Base-by-base conservation (phyloP, 2,888 invertebrate genomes). In the Harpagoxenus sublaevis region DNA sequence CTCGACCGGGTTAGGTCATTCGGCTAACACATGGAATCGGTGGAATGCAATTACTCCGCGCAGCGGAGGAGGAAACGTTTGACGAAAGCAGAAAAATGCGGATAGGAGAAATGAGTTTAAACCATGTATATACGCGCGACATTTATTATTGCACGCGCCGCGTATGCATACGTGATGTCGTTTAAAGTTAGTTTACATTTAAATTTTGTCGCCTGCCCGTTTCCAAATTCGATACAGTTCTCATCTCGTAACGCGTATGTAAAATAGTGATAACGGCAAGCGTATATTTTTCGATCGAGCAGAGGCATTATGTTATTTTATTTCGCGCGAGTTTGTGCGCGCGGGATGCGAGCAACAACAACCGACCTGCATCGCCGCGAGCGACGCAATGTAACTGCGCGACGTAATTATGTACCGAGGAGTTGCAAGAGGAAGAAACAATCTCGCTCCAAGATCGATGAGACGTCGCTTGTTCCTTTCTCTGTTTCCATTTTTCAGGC, bases 401-500 rank as follows among this genome's bases (percentile, higher is more conserved):
- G 79, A 51, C 60, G 39, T 81, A 81, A 81, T 81, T 73, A 81
- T 73, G 39, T 81, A 60, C 74, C 28, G 60, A 51, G 35, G 70
- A 77, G 86, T 75, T 70, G 84, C 74, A 63, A 39, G 71, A 60
- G 74, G 57, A 79, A 77, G 90, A 86, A 86, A 87, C 74, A 48
- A 79, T 81, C 75, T 77, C 57, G 88, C 53, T 68, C 66, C 51
- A 71, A 89, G 89, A 90, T 90, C 86, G 89, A 86, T 86, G 86
- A 70, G 86, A 70, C 84, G 89, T 78, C 87, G 79, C 86, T 89
- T 81, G 89, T 87, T 83, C 83, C 89, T 79, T 53, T 84, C 81
- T 84, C 82, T 73, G 74, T 71, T 84, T 78, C 85, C 78, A 87
- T 89, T 90, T 89, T 87, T 90, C 90, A 86, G 23, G 82, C 84